These are phyloP conservation scores for Poeciliopsis presidionis DNA, from an alignment of 2,797 vertebrate species.

Conservation along the genomic window DNA sequence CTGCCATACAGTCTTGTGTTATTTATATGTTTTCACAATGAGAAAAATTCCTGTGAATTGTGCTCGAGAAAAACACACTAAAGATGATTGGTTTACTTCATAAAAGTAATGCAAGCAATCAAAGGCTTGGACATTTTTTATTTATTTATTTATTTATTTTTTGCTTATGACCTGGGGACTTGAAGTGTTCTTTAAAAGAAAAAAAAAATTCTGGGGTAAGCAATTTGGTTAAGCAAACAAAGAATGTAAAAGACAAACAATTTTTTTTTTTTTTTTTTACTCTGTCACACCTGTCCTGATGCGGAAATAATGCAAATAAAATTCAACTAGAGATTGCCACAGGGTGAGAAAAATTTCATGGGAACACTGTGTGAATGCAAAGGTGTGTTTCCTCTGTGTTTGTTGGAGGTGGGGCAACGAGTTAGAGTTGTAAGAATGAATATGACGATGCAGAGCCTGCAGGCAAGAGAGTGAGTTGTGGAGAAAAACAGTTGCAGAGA, in stretches of 20 bases:
- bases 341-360: conserved; percentile 15
- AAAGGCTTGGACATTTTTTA: conserved; percentile 27
- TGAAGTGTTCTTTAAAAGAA: conserved; percentile 9
- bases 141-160: background rate
- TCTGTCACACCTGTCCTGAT: conserved; percentile 11
- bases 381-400: conserved; percentile 16
- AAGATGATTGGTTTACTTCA: conserved; percentile 62
- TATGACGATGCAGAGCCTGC: conserved; percentile 55
- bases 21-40: conserved; percentile 69
- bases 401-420: conserved; percentile 51
- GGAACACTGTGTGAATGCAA: conserved; percentile 5
- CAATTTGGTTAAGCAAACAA: conserved; percentile 37
- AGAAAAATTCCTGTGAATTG: conserved; percentile 66
- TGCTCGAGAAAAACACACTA: conserved; percentile 56
- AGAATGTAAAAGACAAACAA: conserved; percentile 32
- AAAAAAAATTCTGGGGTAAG: background rate
- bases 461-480: conserved; percentile 33
- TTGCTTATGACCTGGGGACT: conserved; percentile 8
- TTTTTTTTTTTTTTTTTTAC: conserved; percentile 11
- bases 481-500: conserved; percentile 25
- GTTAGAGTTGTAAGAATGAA: conserved; percentile 59
- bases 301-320: conserved; percentile 50
- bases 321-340: conserved; percentile 30
- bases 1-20: conserved; percentile 63
- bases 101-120: conserved; percentile 71